These are phyloP conservation scores for Caenorhabditis brenneri DNA, from an alignment of 1,140 invertebrate species.

Conservation along the genomic window DNA sequence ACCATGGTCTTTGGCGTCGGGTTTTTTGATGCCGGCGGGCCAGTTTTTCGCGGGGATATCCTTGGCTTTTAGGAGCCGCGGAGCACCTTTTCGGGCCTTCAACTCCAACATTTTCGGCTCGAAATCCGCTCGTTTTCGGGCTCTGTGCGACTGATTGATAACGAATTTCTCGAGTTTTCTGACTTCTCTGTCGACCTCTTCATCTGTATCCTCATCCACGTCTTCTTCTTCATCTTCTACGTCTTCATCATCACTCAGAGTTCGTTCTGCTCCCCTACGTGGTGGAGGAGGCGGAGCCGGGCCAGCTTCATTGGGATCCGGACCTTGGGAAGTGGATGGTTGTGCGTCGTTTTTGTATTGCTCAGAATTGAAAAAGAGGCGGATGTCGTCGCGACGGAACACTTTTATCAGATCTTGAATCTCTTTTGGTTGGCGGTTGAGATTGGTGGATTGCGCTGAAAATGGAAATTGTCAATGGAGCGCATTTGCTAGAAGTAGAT, in stretches of 20 bases:
- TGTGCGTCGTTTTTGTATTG: not conserved
- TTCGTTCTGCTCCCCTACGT: not conserved
- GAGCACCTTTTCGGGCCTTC: not conserved
- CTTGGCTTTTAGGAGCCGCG: not conserved
- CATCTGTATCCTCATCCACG: not conserved
- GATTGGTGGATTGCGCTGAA: not conserved
- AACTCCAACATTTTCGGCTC: not conserved
- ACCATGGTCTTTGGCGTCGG: not conserved
- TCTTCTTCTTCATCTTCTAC: not conserved
- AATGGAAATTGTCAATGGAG: not conserved
- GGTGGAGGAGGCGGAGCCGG: not conserved
- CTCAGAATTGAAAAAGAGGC: not conserved
- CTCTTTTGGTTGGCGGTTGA: not conserved
- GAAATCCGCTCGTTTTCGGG: not conserved
- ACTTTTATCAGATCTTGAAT: not conserved
- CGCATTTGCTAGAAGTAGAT: too few species aligned
- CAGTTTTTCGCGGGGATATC: not conserved
- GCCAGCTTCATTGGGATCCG: not conserved
- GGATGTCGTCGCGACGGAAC: not conserved
- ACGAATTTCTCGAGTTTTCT: not conserved
- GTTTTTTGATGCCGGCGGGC: not conserved
- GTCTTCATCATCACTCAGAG: not conserved
- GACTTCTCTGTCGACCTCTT: not conserved
- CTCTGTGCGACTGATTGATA: not conserved
- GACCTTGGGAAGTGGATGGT: not conserved